Conservation (phyloP, 1,140 invertebrate species). For the Euura lappo region DNA sequence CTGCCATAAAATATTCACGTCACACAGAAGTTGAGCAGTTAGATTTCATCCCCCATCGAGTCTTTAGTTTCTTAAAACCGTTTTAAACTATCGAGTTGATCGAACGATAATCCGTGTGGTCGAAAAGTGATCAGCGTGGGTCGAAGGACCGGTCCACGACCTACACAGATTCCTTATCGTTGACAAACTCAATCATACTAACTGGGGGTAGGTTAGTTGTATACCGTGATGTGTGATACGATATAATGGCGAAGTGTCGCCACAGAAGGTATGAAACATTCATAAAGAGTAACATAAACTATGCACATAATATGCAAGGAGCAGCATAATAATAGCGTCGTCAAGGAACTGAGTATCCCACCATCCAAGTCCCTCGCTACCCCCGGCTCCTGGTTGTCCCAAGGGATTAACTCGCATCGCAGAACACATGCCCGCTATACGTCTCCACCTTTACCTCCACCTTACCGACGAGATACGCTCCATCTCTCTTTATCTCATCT, state of each 20-base stretch:
- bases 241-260: conserved; percentile 5
- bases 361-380: not conserved
- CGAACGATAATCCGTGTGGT: too few species aligned
- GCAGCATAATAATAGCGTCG: conserved; percentile 4
- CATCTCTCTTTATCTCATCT: not conserved
- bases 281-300: conserved; percentile 7
- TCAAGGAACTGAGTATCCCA: not conserved
- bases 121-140: too few species aligned
- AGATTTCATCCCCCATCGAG: too few species aligned
- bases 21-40: too few species aligned
- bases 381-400: conserved; percentile 3
- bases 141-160: too few species aligned
- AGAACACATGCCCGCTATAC: conserved; percentile 3
- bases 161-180: too few species aligned
- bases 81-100: too few species aligned
- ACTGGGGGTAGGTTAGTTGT: too few species aligned
- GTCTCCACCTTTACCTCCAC: not conserved
- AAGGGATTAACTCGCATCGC: conserved; percentile 3
- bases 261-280: conserved; percentile 3
- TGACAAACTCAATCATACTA: too few species aligned
- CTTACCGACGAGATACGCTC: too few species aligned
- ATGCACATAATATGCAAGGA: not conserved
- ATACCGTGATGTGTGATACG: not conserved
- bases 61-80: too few species aligned
- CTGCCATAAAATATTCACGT: too few species aligned